Evolutionary conservation across 1,140 invertebrate genomes (phyloP), one percentile per base, ranked within the genome.

Genomic region (Radopholus similis): DNA sequence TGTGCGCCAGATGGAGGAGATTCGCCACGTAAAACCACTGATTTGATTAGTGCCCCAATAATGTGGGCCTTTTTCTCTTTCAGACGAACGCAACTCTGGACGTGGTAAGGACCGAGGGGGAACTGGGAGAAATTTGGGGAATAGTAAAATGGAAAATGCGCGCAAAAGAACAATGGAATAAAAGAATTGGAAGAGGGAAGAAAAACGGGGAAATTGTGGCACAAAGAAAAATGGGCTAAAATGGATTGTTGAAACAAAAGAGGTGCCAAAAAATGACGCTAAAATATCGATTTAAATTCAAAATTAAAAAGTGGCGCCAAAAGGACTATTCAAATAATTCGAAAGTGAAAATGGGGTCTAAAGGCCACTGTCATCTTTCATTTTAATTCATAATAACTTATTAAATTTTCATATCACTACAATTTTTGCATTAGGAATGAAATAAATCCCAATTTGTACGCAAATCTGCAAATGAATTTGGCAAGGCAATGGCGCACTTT

Each of bases 1-100:
- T 26, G 58, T 70, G 21, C 68, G 68, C 28, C 66, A 70, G 23
- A 68, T 70, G 51, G 68, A 70, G 26, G 66, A 70, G 23, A 71
- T 70, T 64, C 65, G 68, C 37, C 68, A 70, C 58, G 68, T 70
- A 72, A 70, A 18, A 55, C 30, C 1, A 51, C 18, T 51, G 23
- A 51, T 51, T 58, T 5, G 23, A 58, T 58, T 58, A 58, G n/a
- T 28, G 9, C 23, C 23, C 28, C 32, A 40, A 56, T 38, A 38
- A 56, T 64, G 35, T 23, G 35, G n/a, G 47, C n/a, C 23, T 32
- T 51, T 21, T 64, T 34, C 18, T 35, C 32, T 70, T 70, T 73
- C 21, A 70, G 68, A 71, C 42, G 23, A 70, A 70, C 35, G 68
- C 30, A 40, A 70, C 68, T 28, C 32, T 70, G 26, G 38, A 71